Base-by-base conservation (phyloP, 2,797 vertebrate species). In the Decapterus maruadsi region DNA sequence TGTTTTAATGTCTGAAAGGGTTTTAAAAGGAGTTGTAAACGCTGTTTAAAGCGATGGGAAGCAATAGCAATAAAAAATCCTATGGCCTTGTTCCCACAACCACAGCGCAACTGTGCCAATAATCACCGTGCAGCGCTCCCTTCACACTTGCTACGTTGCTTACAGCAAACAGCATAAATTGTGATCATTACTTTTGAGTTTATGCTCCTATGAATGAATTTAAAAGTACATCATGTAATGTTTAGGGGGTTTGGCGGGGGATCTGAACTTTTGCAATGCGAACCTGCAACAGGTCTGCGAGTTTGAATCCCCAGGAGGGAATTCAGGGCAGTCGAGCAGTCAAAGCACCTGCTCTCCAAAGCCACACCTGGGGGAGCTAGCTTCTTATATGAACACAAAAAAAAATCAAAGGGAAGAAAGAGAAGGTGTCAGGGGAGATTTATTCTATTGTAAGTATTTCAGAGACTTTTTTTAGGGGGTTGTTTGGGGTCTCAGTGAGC, bases 21-120 rank as follows among this genome's bases (percentile, higher is more conserved):
- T 65, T 91, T 87, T 84, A 69, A 87, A 87, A 83, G 26, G 79
- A 70, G 81, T 80, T 82, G 85, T 91, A 90, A 87, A 87, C 82
- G 80, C 77, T 86, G 84, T 91, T 90, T 89, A 84, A 89, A 86
- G 80, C 56, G 59, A 88, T 50, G 65, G 71, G 78, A 81, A 86
- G 86, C 85, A 82, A 86, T 80, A 78, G 87, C 85, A 86, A 89
- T 91, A 26, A 90, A 93, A 91, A 88, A 72, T 20, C 50, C 53
- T 29, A 64, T 86, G 86, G 86, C 77, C 65, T 67, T 64, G 65
- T 80, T 90, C 86, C 86, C 82, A 80, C 66, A 87, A 86, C 85
- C 83, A 73, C 87, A 90, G 71, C 53, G 81, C 71, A 71, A 48
- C 67, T 9, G 73, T 76, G 86, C 85, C 85, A 89, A 79, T 81